phyloP scores from a whole-genome alignment of 1,140 invertebrate species.

The Stegodyphus mimosarum region DNA sequence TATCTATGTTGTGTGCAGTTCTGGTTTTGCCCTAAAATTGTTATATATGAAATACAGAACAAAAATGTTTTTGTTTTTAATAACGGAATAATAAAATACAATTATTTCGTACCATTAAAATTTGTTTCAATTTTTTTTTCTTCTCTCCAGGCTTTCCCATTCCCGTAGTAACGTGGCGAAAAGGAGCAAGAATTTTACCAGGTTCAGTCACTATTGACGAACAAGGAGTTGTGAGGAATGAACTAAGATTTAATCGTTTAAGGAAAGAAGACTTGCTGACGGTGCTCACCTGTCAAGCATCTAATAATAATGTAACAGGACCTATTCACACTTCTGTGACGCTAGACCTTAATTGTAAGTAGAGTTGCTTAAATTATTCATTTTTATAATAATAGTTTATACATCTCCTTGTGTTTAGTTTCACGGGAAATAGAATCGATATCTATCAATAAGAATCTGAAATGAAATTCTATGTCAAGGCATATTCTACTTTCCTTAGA shows the following conservation, averaged over 20 bases:
- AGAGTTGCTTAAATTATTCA: constrained; percentile 18
- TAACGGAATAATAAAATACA: no score
- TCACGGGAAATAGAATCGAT: no score
- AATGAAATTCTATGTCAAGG: no score
- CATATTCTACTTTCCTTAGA: no score
- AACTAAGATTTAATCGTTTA: constrained; percentile 80
- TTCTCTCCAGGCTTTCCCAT: constrained; percentile 78
- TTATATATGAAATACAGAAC: no score
- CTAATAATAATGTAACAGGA: constrained; percentile 81
- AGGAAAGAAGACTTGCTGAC: constrained; percentile 81
- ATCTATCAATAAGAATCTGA: no score
- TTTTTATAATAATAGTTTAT: no score
- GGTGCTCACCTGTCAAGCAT: constrained; percentile 85
- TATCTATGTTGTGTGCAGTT: no score
- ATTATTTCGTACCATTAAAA: no score
- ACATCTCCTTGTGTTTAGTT: no score
- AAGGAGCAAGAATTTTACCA: constrained; percentile 80
- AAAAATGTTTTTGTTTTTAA: no score
- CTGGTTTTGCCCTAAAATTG: no score
- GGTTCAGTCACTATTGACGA: constrained; percentile 76
- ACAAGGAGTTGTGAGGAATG: constrained; percentile 69
- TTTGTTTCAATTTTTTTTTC: background rate
- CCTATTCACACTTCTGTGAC: constrained; percentile 64
- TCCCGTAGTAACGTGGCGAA: constrained; percentile 86
- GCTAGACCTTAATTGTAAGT: constrained; percentile 66